These are phyloP conservation scores for Microlaimidae sp. DNA, from an alignment of 2,888 invertebrate species.

Conservation along the genomic window DNA sequence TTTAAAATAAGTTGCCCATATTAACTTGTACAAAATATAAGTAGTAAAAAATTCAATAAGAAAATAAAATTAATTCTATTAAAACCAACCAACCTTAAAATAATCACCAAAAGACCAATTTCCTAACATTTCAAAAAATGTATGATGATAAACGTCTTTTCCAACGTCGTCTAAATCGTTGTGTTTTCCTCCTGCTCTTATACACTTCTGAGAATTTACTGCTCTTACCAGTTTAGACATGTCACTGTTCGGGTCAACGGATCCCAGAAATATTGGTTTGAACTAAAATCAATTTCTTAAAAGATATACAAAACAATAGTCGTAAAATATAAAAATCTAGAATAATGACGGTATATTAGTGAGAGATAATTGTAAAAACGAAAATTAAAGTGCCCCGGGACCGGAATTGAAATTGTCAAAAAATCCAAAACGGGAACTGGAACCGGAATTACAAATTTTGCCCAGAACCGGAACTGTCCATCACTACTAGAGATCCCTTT, in stretches of 20 bases:
- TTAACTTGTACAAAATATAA: too few relatives aligned
- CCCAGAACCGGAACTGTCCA: too few relatives aligned
- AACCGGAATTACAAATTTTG: too few relatives aligned
- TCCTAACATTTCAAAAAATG: conserved; percentile 99
- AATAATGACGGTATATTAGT: not conserved
- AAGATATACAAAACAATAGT: not conserved
- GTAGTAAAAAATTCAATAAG: too few relatives aligned
- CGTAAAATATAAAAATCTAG: not conserved
- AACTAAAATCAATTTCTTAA: conserved; percentile 49
- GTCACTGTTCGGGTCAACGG: conserved; percentile 86
- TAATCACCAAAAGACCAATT: conserved; percentile 99
- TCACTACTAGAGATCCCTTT: too few relatives aligned
- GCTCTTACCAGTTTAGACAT: conserved; percentile 65
- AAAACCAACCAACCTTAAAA: conserved; percentile 53
- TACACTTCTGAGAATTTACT: conserved; percentile 94
- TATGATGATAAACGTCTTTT: conserved; percentile 98
- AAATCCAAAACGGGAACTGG: too few relatives aligned
- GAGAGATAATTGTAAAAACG: not conserved
- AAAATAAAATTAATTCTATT: too few relatives aligned
- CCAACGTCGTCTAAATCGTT: conserved; percentile 99
- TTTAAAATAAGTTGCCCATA: too few relatives aligned
- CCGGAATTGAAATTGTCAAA: too few relatives aligned
- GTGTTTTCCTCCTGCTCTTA: conserved; percentile 96
- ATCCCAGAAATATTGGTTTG: conserved; percentile 92
- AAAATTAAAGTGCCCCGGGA: too few relatives aligned